phyloP scores from a whole-genome alignment of 2,113 vertebrate genomes.

The Notarius quadriscutis region DNA sequence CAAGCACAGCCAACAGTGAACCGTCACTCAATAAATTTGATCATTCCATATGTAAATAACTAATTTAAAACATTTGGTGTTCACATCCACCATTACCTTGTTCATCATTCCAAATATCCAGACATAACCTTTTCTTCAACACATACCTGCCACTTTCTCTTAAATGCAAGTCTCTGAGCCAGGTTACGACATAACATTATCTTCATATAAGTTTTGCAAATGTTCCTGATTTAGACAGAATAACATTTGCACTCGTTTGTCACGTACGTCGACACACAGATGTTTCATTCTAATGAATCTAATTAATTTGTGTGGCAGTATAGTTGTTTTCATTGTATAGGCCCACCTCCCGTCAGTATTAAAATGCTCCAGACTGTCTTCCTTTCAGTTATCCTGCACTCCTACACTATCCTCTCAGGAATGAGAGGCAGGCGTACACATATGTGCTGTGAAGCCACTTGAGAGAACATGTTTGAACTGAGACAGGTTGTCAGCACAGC shows the following conservation, averaged over 20 bases:
- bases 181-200: neutral
- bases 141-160: neutral
- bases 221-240: constrained; percentile 1
- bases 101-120: neutral
- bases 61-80: neutral
- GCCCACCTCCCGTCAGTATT: constrained; percentile 23
- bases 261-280: neutral
- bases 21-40: neutral
- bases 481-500: constrained; percentile 43
- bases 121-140: neutral
- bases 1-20: neutral
- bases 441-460: constrained; percentile 23
- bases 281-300: constrained; percentile 37
- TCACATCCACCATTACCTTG: neutral
- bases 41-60: neutral
- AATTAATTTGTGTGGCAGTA: constrained; percentile 25
- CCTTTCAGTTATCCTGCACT: constrained; percentile 13
- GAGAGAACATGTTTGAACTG: constrained; percentile 40
- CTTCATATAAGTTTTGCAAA: neutral
- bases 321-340: constrained; percentile 10
- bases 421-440: constrained; percentile 27
- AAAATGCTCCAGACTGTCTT: constrained; percentile 36
- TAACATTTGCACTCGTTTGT: neutral
- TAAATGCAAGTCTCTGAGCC: neutral
- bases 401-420: constrained; percentile 34